Evolutionary conservation across 2,797 vertebrate genomes (phyloP), one percentile per base, ranked within the genome.

Genomic region (Ambastaia sidthimunki): DNA sequence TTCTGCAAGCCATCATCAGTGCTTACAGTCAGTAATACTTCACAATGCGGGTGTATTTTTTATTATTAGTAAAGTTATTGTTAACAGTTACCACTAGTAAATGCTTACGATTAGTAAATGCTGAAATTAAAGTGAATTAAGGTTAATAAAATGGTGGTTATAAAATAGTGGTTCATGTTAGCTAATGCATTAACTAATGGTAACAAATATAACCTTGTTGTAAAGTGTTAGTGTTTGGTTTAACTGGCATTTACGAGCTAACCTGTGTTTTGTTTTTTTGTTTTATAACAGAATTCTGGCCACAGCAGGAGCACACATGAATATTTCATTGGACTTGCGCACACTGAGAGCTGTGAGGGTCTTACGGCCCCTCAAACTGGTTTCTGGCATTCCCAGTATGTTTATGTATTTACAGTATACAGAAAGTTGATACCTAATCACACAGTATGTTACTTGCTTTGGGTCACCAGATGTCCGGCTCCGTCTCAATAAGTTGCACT

Each of bases 341-440:
- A 99, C 98, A 0, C 93, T 99, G 86, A 93, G 98, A 79, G 98
- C 98, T 0, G 98, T 99, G 78, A 94, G 98, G 0, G 98, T 99
- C 37, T 95, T 99, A 75, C 88, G 98, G 71, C 97, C 98, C 7
- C 94, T 99, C 86, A 99, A 99, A 91, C 96, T 99, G 2, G 98
- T 99, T 82, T 99, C 98, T 0, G 98, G 98, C 85, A 99, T 99
- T 88, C 98, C 98, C 72, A 99, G 98, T 99, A 91, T 95, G 97
- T 94, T 23, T 54, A 13, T 18, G 2, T 31, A 12, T 65, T 11
- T 74, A 23, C 41, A 44, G 41, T 74, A 31, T 60, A n/a, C 71
- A 31, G 44, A 52, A 16, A n/a, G 23, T 11, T 78, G 18, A 34
- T 10, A 28, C 28, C 4, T 31, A 59, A 25, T 25, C 10, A 10